phyloP scores from a whole-genome alignment of 1,140 invertebrate genomes.

The Gryllus bimaculatus region DNA sequence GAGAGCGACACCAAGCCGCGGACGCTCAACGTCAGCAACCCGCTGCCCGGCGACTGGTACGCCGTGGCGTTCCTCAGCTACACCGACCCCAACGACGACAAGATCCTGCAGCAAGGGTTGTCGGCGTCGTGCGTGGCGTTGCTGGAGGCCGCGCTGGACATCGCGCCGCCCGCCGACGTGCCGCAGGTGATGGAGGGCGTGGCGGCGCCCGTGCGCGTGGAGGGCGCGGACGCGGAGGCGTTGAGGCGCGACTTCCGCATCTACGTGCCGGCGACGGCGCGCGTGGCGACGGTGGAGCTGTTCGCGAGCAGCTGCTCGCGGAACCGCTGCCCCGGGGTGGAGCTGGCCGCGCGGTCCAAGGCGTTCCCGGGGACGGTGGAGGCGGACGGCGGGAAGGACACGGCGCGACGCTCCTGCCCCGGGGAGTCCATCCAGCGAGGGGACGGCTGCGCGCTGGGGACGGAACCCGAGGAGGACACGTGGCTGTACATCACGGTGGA shows the following conservation, averaged over 20 bases:
- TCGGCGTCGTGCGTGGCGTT: slow-evolving; percentile 12
- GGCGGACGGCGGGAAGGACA: neutral
- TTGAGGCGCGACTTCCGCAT: neutral
- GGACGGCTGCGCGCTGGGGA: neutral
- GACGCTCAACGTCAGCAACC: slow-evolving; percentile 46
- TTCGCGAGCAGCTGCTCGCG: neutral
- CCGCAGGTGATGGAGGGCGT: neutral
- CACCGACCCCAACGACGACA: slow-evolving; percentile 55
- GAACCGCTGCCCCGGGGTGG: neutral
- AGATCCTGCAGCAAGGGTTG: slow-evolving; percentile 58
- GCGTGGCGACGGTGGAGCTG: neutral
- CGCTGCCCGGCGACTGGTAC: slow-evolving; percentile 68
- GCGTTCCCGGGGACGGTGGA: neutral
- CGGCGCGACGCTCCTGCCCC: neutral
- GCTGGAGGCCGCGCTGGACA: slow-evolving; percentile 8
- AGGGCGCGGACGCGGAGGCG: neutral
- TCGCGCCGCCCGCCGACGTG: neutral
- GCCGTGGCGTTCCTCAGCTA: slow-evolving; percentile 64
- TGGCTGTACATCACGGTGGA: neutral
- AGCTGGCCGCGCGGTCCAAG: neutral
- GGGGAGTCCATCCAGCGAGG: neutral
- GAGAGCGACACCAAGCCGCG: slow-evolving; percentile 40
- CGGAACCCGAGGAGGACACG: neutral
- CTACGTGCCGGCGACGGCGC: neutral
- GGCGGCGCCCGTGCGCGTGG: neutral